Evolutionary conservation across 1,140 invertebrate genomes (phyloP).

Genomic region (Ips typographus): DNA sequence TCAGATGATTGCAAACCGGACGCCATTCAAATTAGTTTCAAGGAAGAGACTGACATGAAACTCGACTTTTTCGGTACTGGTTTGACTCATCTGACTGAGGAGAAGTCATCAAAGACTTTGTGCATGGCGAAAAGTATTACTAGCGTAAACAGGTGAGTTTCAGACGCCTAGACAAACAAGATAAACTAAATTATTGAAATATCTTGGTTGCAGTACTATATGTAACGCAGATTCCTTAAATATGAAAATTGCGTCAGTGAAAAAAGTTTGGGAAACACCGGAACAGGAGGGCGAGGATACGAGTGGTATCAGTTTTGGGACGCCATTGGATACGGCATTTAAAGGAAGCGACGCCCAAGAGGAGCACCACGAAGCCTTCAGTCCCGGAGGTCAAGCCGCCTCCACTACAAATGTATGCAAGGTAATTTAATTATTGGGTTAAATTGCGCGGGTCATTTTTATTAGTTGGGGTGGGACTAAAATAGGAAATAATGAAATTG

Average conservation of each 20-base stretch:
- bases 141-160: conserved; percentile 52
- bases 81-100: conserved; percentile 73
- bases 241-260: conserved; percentile 91
- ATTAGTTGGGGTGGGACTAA: neutral
- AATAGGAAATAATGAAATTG: no score
- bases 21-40: conserved; percentile 66
- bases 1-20: conserved; percentile 53
- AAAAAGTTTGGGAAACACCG: conserved; percentile 84
- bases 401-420: conserved; percentile 69
- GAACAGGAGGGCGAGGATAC: conserved; percentile 66
- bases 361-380: conserved; percentile 58
- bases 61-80: conserved; percentile 88
- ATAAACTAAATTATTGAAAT: neutral
- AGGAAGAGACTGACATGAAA: conserved; percentile 86
- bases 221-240: conserved; percentile 82
- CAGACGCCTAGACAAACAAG: neutral
- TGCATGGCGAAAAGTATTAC: conserved; percentile 65
- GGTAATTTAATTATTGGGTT: conserved; percentile 50
- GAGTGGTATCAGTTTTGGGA: conserved; percentile 53
- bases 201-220: conserved; percentile 58
- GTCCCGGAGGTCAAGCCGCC: conserved; percentile 51
- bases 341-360: conserved; percentile 48
- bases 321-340: conserved; percentile 48
- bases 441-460: neutral
- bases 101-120: conserved; percentile 61